Base-by-base conservation (phyloP, 2,797 vertebrate genomes). In the Pangasius djambal region DNA sequence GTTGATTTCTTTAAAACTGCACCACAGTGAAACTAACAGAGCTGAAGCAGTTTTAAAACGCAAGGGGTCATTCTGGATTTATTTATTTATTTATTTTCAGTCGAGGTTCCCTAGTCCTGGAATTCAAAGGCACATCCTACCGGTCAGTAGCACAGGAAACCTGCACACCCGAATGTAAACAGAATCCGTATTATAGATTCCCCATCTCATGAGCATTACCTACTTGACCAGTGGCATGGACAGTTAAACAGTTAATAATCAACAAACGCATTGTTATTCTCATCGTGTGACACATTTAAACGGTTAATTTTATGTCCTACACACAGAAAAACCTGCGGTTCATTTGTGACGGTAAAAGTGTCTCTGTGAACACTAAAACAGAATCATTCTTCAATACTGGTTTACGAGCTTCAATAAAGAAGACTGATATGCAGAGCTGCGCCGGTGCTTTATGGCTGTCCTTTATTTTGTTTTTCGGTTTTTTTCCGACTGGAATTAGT, bases 401-500 rank as follows among this genome's bases (percentile, higher is more conserved):
- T 92, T 92, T 89, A 91, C 25, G 57, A 88, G 90, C 61, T 2
- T 88, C 83, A 34, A 48, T 89, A 83, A 91, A 91, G 63, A 25
- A 86, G 74, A 82, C 74, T 31, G 88, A 89, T 86, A 87, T 72
- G 85, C 57, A 72, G 67, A 65, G 40, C 59, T 50, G 70, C 63
- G 9, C 22, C 50, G 8, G 31, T 79, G 72, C 78, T 90, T 90
- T 86, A 88, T 34, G 52, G 84, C 63, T 16, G 0, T 15, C 28
- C 22, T 50, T 31, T 52, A 74, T 37, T 84, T 31, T 15, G 52
- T 81, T 10, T 55, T 59, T 13, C 2, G 28, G n/a, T n/a, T 31
- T 59, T 34, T 55, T 22, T 37, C 0, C 20, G 44, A 52, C 37
- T 67, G 61, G 69, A 89, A 83, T 89, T 84, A 84, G 34, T 81